Evolutionary conservation across 2,113 vertebrate genomes (phyloP), one percentile per base, ranked within the genome.

Genomic region (Pteropus alecto): DNA sequence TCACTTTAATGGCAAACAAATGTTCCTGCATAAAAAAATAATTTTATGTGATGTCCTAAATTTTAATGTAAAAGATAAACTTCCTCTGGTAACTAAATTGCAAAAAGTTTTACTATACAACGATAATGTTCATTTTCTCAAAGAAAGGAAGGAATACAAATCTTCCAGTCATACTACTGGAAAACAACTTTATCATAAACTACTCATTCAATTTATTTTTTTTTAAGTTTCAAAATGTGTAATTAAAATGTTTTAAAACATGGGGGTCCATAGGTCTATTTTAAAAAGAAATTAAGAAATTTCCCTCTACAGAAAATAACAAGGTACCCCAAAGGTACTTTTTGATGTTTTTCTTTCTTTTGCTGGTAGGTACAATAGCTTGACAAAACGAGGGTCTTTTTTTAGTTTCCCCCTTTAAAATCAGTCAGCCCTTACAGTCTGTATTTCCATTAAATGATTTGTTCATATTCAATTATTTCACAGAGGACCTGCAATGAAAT

Each of bases 11-110:
- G 33, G 5, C 70, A 93, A 76, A 90, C 33, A 95, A 96, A 96
- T 92, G 65, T 87, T 63, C 79, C 58, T 92, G 22, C 22, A 70
- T 78, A 56, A 87, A 82, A 82, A 95, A 63, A 74, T 26, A 88
- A 82, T 86, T 87, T 56, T 71, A 78, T 51, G 93, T 87, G 81
- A 46, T 60, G 2, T 51, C 15, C 84, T 79, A 7, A 83, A 58
- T 97, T 97, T 95, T 90, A 96, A 63, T 56, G 46, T 43, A 85
- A 92, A 95, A 58, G 14, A 94, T 67, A 94, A 97, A 97, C 92
- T 94, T 95, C 24, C 30, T 87, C 51, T 84, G 16, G 35, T 90
- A 92, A 68, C 21, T 92, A 85, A 84, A 81, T 88, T 92, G 51
- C 56, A 85, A 61, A 94, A 92, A 26, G 26, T 87, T 95, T 95